Base-by-base conservation (phyloP, 2,113 vertebrate genomes). In the Sardina pilchardus region DNA sequence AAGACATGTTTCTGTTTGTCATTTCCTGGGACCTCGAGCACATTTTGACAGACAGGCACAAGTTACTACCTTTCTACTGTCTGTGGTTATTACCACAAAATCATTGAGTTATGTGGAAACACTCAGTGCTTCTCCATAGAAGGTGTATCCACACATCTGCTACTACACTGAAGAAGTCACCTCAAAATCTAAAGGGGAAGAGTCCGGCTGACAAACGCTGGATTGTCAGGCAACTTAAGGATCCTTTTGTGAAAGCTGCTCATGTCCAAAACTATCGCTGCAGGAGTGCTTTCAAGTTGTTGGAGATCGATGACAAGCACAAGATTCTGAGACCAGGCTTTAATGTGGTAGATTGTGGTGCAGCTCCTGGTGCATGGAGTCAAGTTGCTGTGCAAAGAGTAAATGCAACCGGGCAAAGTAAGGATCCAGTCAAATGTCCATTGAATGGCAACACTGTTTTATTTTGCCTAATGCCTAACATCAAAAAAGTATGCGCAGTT, bases 291-390 rank as follows among this genome's bases (percentile, higher is more conserved):
- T 99, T 98, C 92, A 99, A 99, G 75, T 95, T 99, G 1, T 91
- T 99, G 88, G 96, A 99, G 89, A 93, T 99, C 0, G 95, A 98
- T 16, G 92, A 96, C 67, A 96, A 92, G 87, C 90, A 96, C 67
- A 34, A 12, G 1, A 86, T 99, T 8, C 92, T 99, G 12, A 90
- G 78, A 36, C 97, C 98, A 0, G 98, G 98, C 0, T 34, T 93
- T 4, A 91, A 91, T 0, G 97, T 99, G 80, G 91, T 99, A 6
- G 98, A 99, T 91, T 99, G 97, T 0, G 98, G 98, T 0, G 96
- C 97, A 0, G 98, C 98, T 0, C 98, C 97, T 0, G 98, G 98
- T 43, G 97, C 97, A 0, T 99, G 98, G 98, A 98, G 97, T 88
- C 98, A 99, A 93, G 96, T 99, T 85, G 96, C 96, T 0, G 96